These are phyloP conservation scores for Macaria liturata DNA, from an alignment of 2,888 invertebrate genomes.

Conservation along the genomic window DNA sequence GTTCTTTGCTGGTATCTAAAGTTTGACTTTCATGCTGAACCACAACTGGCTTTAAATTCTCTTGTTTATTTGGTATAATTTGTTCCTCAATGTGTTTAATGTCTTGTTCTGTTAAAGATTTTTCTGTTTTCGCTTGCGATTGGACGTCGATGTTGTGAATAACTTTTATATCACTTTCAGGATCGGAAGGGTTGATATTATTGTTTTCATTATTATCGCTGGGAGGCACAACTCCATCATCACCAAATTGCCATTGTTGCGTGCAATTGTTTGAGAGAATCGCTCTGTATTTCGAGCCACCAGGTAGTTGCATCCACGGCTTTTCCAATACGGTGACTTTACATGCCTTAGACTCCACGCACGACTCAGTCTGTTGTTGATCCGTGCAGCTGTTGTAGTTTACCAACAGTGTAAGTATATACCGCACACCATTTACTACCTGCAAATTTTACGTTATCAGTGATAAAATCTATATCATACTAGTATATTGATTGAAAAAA, in stretches of 20 bases:
- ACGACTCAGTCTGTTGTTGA: constrained; percentile 46
- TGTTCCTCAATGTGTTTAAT: constrained; percentile 67
- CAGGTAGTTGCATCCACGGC: constrained; percentile 84
- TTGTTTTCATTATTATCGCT: constrained; percentile 33
- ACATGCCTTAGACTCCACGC: constrained; percentile 73
- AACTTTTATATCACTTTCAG: constrained; percentile 53
- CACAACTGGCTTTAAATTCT: constrained; percentile 20
- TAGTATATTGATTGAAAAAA: no score
- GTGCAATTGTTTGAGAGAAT: constrained; percentile 87
- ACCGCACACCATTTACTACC: constrained; percentile 85
- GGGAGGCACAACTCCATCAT: constrained; percentile 56
- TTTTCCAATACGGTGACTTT: constrained; percentile 85
- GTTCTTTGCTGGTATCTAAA: constrained; percentile 37
- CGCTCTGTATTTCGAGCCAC: constrained; percentile 83
- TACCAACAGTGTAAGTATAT: constrained; percentile 78
- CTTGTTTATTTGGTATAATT: constrained; percentile 59
- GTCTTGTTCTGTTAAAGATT: constrained; percentile 56
- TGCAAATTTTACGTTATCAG: constrained; percentile 46
- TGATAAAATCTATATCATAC: no score
- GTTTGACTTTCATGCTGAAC: constrained; percentile 19
- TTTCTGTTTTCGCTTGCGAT: constrained; percentile 51
- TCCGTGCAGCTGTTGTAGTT: constrained; percentile 72
- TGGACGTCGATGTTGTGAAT: constrained; percentile 57
- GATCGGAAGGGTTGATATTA: constrained; percentile 29
- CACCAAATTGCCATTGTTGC: constrained; percentile 75